Percentiles rank a stretch among this genome's conserved stretches.
These are phyloP conservation scores for Metacarcinus magister DNA, from an alignment of 2,888 invertebrate genomes.

Conservation along the genomic window DNA sequence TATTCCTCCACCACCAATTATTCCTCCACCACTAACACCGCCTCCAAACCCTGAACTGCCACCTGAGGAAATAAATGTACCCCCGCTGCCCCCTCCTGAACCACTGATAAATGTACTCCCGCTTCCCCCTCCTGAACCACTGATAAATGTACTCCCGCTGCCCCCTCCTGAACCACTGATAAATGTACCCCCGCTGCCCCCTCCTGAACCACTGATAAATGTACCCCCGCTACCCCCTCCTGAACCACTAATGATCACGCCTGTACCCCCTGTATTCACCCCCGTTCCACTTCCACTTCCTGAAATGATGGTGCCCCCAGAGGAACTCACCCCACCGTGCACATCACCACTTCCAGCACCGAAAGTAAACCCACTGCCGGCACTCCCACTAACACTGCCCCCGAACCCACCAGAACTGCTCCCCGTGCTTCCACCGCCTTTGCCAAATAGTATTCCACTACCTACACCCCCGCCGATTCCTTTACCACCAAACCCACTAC, in stretches of 20 bases:
- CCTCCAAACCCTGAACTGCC: neutral
- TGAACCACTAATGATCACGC: neutral
- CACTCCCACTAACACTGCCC: neutral
- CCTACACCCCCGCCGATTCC: neutral
- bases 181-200: neutral
- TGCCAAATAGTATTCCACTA: neutral
- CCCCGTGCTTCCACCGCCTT: neutral
- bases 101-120: neutral
- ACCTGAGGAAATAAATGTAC: neutral
- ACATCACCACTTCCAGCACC: neutral
- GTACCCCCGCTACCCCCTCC: neutral
- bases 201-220: neutral
- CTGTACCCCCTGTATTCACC: neutral
- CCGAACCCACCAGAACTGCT: neutral
- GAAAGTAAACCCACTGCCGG: neutral
- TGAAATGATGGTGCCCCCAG: neutral
- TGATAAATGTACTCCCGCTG: neutral
- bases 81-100: neutral
- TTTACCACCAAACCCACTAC: neutral
- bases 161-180: neutral
- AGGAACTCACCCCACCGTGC: neutral
- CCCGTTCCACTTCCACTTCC: neutral
- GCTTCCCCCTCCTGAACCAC: neutral
- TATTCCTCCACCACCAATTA: too few species aligned
- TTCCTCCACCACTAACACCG: slow-evolving; percentile 3